Evolutionary conservation across 2,797 vertebrate genomes (phyloP), one percentile per base, ranked within the genome.

Genomic region (Tympanoctomys barrerae): DNA sequence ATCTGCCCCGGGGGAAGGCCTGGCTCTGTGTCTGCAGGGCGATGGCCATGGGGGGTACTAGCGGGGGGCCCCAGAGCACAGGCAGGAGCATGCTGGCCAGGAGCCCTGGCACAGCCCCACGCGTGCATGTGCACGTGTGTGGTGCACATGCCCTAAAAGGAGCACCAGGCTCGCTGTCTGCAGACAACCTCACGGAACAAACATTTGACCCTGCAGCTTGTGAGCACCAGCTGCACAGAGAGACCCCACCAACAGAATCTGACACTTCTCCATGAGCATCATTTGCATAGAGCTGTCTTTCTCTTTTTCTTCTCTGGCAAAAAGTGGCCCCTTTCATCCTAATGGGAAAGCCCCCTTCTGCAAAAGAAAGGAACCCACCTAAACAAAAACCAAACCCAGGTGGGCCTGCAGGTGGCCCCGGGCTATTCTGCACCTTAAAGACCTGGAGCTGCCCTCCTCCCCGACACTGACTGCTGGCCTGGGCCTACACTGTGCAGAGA

Each of bases 11-110:
- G 92, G 88, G 96, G 93, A 39, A 95, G 90, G 87, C 80, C 92
- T 78, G 85, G 49, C 39, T 82, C 82, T 96, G 52, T 21, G 24
- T 2, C 79, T 95, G 71, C 68, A 83, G 87, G 1, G 8, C 85
- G 91, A 90, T 54, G 85, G 82, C 88, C 93, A 93, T 88, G 89
- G 94, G 18, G 79, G 81, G 93, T 96, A 97, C 96, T 96, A 96
- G 87, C 95, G 75, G 73, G 82, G 75, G 73, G 82, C 12, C 0
- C 10, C 6, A 46, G 70, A 95, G 92, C 83, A 92, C 73, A 96
- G 82, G 71, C 84, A 75, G 91, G 7, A 61, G 90, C 73, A 46
- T 78, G 52, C 59, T 96, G 95, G 90, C 95, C 7, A 36, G 42
- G 71, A 94, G 9, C 28, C 26, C 18, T 12, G 57, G 12, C 0